These are phyloP conservation scores for Malacoraja senta DNA, from an alignment of 2,797 vertebrate species.

Conservation along the genomic window DNA sequence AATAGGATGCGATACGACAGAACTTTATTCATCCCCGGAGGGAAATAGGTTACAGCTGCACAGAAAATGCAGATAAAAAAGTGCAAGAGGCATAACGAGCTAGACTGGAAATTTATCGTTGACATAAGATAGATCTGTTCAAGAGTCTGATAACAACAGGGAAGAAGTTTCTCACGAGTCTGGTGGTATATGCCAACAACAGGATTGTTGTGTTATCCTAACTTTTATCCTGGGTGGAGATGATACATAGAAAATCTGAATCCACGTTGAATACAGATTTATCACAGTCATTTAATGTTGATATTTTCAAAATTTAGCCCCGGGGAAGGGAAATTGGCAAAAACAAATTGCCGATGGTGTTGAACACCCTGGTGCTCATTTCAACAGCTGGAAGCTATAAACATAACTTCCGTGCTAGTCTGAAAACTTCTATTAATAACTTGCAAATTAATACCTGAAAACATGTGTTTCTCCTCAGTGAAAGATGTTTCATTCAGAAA, in stretches of 20 bases:
- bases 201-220: not conserved
- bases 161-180: too few relatives aligned
- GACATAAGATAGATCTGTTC: too few relatives aligned
- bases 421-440: not conserved
- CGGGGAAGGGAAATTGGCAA: not conserved
- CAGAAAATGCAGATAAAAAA: too few relatives aligned
- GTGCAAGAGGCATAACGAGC: too few relatives aligned
- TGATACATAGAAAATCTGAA: too few relatives aligned
- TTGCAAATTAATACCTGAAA: not conserved
- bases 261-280: not conserved
- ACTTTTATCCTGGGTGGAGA: not conserved
- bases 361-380: not conserved
- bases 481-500: not conserved
- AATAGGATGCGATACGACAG: too few relatives aligned
- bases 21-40: too few relatives aligned
- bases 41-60: too few relatives aligned
- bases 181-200: too few relatives aligned
- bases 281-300: not conserved
- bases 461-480: not conserved
- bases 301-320: not conserved
- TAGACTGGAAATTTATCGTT: too few relatives aligned
- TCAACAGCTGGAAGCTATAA: not conserved
- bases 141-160: too few relatives aligned
- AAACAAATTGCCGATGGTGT: not conserved
- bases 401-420: not conserved